Base-by-base conservation (phyloP, 1,140 invertebrate genomes). In the Cotesia typhae region DNA sequence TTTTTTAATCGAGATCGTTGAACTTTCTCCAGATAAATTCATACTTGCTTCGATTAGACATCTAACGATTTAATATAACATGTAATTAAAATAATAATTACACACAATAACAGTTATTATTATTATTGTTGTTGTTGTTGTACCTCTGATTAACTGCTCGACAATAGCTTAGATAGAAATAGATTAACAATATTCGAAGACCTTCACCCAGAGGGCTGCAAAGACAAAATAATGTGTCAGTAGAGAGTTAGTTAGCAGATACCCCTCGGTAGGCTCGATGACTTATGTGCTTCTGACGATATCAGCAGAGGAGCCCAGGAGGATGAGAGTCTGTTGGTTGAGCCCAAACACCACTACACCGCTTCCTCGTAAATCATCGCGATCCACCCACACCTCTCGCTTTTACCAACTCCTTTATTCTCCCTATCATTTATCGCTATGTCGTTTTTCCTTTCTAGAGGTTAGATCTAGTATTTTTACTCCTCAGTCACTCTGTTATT, bases 281-380 rank as follows among this genome's bases (percentile, higher is more conserved):
- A 87, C 85, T 87, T 86, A 87, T 87, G 85, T 86, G 84, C 82
- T 83, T 86, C 85, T 87, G 85, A 86, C 85, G 85, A 82, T 86
- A 87, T 87, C 85, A 86, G 85, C 81, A 75, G 84, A 78, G 82
- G 84, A 78, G 82, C 83, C 84, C 86, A 83, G 84, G 82, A 67
- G 70, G 82, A 28, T 28, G 28, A 28, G 28, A 86, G 85, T 86
- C 82, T 82, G 79, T 47, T 10, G 79, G 80, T 79, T 81, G 82
- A 85, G 81, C 82, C 76, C 79, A 77, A 82, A 79, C 4, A 10
- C 76, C 81, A 41, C 71, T 79, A 75, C 79, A 81, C 79, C 41
- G 41, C 6, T 47, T 79, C 78, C 84, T 86, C 85, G 84, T 87
- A 87, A 87, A 86, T 87, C 85, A 86, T 85, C 76, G 78, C 81